Evolutionary conservation across 2,888 invertebrate genomes (phyloP), one percentile per base, ranked within the genome.

Genomic region (Eupithecia subfuscata): DNA sequence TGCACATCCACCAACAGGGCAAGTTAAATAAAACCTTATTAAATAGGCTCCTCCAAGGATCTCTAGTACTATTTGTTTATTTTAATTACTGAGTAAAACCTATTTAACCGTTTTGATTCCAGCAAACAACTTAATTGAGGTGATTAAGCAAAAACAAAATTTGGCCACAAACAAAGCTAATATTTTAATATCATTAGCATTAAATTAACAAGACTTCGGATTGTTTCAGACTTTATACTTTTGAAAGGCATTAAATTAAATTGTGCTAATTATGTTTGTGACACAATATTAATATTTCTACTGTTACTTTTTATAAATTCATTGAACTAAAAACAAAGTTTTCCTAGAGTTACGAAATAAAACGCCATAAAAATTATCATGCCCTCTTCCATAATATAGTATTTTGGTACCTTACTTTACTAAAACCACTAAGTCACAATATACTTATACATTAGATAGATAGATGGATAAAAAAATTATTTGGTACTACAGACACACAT

Each of bases 171-270:
- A 68, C 52, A 56, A 56, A 56, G 68, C 60, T n/a, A 60, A 63
- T 83, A 78, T 85, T 83, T 83, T 80, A 73, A 81, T 79, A 83
- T 83, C 78, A 83, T 85, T 83, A 84, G 75, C 76, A 52, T 52
- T n/a, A 18, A 48, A 8, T 48, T 18, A 48, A 52, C 52, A 52
- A 48, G 48, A 52, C 52, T 8, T 52, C 63, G 30, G 63, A 30
- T 30, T 63, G 30, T 30, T 63, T 12, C 25, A 63, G 25, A 63
- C 22, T 63, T 63, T 25, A 14, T 30, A 16, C 16, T 22, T 63
- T 30, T 63, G 30, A 14, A 30, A 30, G 22, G 3, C 16, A 14
- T 25, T 48, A 48, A 18, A 30, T 30, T 48, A 48, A n/a, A 48
- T 48, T 48, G 8, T 52, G 52, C n/a, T n/a, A 52, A 52, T n/a